Evolutionary conservation across 2,113 vertebrate species (phyloP).

Genomic region (Nanger granti): DNA sequence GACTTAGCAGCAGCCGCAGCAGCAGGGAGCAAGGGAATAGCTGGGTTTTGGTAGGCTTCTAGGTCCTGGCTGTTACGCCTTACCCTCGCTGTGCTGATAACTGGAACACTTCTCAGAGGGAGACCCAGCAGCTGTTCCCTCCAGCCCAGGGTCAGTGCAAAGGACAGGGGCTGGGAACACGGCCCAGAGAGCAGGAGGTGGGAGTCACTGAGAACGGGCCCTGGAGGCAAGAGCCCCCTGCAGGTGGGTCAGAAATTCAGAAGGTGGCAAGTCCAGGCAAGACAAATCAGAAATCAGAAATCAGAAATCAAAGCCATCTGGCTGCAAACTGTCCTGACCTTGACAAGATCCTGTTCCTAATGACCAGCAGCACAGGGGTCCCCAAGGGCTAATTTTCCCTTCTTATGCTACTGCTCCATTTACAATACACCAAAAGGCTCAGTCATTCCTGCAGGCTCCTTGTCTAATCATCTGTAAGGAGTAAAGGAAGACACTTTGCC

Average conservation of each 20-base stretch:
- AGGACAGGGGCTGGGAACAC: not conserved
- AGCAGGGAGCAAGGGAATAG: not conserved
- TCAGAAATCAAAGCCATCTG: not conserved
- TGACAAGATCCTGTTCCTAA: not conserved
- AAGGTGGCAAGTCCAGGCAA: not conserved
- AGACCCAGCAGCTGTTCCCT: not conserved
- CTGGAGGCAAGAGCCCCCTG: not conserved
- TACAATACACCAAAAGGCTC: not conserved
- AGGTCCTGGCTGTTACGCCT: not conserved
- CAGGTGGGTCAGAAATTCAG: not conserved
- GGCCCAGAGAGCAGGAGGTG: not conserved
- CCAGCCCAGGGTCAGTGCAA: not conserved
- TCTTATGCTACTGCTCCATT: not conserved
- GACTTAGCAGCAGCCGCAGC: no score
- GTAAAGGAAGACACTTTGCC: not conserved
- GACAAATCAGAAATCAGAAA: not conserved
- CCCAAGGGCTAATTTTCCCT: not conserved
- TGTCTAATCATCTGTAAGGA: not conserved
- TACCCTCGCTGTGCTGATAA: not conserved
- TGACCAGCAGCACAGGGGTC: not conserved
- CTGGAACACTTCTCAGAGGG: not conserved
- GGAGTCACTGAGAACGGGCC: not conserved
- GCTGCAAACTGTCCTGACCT: not conserved
- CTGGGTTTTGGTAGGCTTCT: not conserved
- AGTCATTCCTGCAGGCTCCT: not conserved